These are phyloP conservation scores for Nymphalis c-album DNA, from an alignment of 2,888 invertebrate species.

Conservation along the genomic window DNA sequence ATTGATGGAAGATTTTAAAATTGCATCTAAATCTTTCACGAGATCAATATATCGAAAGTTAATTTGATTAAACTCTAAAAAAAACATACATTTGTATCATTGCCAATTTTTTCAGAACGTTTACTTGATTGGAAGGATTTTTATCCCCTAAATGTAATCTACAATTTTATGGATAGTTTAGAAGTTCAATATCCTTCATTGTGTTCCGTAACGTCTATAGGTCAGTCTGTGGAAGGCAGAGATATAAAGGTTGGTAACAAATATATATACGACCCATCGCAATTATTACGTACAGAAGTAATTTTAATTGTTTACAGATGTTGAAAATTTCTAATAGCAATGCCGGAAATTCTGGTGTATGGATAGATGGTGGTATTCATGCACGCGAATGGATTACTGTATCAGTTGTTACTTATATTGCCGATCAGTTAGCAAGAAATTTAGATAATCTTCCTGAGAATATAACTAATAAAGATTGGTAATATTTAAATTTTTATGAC, in stretches of 20 bases:
- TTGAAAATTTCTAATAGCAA: slow-evolving; percentile 87
- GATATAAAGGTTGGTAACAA: slow-evolving; percentile 83
- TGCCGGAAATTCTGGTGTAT: slow-evolving; percentile 84
- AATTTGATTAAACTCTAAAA: too few relatives aligned
- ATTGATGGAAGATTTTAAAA: too few relatives aligned
- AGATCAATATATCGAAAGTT: too few relatives aligned
- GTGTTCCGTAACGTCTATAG: slow-evolving; percentile 87
- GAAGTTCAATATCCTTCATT: slow-evolving; percentile 86
- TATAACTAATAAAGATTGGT: slow-evolving; percentile 92
- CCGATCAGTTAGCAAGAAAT: slow-evolving; percentile 86
- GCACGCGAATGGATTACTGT: slow-evolving; percentile 95
- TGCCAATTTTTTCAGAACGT: slow-evolving; percentile 48
- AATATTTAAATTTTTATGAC: slow-evolving; percentile 42
- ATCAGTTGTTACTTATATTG: slow-evolving; percentile 88
- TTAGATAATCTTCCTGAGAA: slow-evolving; percentile 83
- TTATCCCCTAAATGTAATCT: slow-evolving; percentile 85
- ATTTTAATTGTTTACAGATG: slow-evolving; percentile 55
- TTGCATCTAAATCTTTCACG: neutral
- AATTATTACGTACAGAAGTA: slow-evolving; percentile 3
- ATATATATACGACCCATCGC: neutral
- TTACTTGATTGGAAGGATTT: slow-evolving; percentile 88
- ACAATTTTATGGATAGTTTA: slow-evolving; percentile 86
- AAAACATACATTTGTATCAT: too few relatives aligned
- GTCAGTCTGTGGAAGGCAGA: slow-evolving; percentile 87
- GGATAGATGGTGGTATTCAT: slow-evolving; percentile 92